A percentile compares a stretch with the other conserved stretches of the same genome.
phyloP scores from a whole-genome alignment of 2,888 invertebrate species.

The Agrotis clavis region DNA sequence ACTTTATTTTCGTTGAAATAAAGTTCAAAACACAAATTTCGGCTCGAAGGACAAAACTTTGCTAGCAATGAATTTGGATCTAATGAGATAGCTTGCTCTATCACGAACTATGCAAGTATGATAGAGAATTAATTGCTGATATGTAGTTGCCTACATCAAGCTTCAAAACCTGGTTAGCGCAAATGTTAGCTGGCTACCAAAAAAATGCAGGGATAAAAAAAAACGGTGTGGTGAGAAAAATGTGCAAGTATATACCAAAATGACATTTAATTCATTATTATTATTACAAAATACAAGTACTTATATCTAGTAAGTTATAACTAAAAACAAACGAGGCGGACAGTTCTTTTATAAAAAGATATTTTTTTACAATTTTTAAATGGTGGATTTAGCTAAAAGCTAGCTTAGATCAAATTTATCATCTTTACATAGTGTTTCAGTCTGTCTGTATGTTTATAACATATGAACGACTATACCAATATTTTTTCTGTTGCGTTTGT shows the following conservation, averaged over 20 bases:
- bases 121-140: background rate
- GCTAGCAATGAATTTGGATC: background rate
- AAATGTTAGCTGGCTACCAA: background rate
- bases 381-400: background rate
- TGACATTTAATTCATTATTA: conserved; percentile 12
- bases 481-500: too few species aligned
- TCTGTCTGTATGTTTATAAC: too few species aligned
- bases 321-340: background rate
- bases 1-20: background rate
- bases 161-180: background rate
- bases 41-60: background rate
- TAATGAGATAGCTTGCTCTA: background rate
- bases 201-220: background rate
- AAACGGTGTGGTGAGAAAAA: conserved; percentile 14
- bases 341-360: background rate
- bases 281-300: conserved; percentile 1
- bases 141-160: background rate
- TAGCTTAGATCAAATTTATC: too few species aligned
- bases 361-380: conserved; percentile 10
- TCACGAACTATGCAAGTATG: background rate
- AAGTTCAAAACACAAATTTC: conserved; percentile 5
- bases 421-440: too few species aligned
- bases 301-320: background rate
- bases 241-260: conserved; percentile 9
- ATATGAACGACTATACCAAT: too few species aligned